Base-by-base conservation (phyloP, 53 echinoderm and acorn worm genomes). In the Apostichopus leukothele region DNA sequence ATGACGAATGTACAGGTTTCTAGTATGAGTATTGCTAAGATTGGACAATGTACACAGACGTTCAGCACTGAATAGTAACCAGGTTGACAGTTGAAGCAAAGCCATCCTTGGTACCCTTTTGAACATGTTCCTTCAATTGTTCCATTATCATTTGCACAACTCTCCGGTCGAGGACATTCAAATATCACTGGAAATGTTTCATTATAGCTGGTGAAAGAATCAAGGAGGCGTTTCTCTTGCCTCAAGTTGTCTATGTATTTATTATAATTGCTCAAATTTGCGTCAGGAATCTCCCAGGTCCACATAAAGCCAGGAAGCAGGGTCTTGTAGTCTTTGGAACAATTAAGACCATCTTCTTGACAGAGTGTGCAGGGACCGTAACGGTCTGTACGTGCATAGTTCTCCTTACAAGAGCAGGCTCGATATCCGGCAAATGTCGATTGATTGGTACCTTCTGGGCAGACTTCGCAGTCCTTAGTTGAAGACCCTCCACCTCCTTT, bases 381-480 rank as follows among this genome's bases (percentile, higher is more conserved):
- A 16, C 81, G 52, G 20, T 81, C 57, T 18, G 81, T 81, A 13
- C 81, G 51, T 5, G 52, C 20, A 53, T 53, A 81, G 14, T 20
- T 20, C 52, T 52, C 53, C 20, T 53, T 52, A 4, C 81, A 81
- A 20, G 14, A 55, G 57, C 81, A 81, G 13, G 81, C 81, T 5
- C 81, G 51, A 81, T 52, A 50, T 18, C 81, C 81, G 52, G 81
- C 81, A 13, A 11, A 16, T 7, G 14, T 14, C 0, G 1, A 5
- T 20, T 81, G 81, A 20, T 81, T 55, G 20, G 81, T 81, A 5
- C 81, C 81, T 16, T n/a, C 57, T 50, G 81, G 81, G 14, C 81
- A 81, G 10, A 81, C 81, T 55, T 81, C 20, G 20, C 81, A 81
- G 12, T 81, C 52, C 14, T 81, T 51, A 53, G 20, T 14, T 53